Conservation (phyloP, 2,113 vertebrate species). For the Gopherus flavomarginatus region DNA sequence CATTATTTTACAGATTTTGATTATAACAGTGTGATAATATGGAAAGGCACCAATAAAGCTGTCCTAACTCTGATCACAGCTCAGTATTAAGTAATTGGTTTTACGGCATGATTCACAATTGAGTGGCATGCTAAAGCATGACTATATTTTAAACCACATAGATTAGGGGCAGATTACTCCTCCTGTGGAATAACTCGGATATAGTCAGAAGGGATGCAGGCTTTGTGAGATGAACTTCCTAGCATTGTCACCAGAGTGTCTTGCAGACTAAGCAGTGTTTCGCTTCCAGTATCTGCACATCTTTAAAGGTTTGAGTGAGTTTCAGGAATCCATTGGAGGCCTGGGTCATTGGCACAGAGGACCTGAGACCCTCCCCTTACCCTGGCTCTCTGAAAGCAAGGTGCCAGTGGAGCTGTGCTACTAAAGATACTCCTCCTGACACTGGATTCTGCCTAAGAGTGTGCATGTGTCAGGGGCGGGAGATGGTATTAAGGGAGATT, state of each 20-base stretch:
- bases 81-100: background rate
- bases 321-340: background rate
- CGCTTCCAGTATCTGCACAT: background rate
- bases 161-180: background rate
- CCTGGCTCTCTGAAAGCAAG: background rate
- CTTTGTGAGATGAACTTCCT: background rate
- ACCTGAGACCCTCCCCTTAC: background rate
- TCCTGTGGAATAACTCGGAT: background rate
- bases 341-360: background rate
- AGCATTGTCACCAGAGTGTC: background rate
- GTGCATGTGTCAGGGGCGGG: background rate
- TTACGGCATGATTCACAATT: background rate
- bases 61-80: background rate
- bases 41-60: background rate
- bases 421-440: background rate
- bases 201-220: background rate
- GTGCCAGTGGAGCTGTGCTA: background rate
- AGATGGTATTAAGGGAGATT: background rate
- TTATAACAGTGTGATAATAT: slow-evolving; percentile 17
- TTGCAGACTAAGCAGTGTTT: background rate
- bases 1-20: background rate
- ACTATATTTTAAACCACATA: background rate
- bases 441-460: slow-evolving; percentile 12
- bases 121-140: background rate
- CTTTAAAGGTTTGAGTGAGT: background rate